These are phyloP conservation scores for Trachymyrmex cornetzi DNA, from an alignment of 1,140 invertebrate genomes.

Conservation along the genomic window DNA sequence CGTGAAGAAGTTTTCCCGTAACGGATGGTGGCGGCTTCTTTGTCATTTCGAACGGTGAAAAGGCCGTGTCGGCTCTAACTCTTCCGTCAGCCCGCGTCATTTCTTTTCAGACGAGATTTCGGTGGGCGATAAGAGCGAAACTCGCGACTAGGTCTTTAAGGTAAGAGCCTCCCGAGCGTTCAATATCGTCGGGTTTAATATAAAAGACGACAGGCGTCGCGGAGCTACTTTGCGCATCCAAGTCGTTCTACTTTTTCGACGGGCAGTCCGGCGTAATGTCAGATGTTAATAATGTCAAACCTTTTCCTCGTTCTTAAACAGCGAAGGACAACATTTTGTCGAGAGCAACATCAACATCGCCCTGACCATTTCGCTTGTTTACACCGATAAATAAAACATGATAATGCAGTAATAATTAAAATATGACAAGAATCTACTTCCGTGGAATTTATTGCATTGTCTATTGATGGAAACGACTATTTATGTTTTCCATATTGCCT, in stretches of 20 bases:
- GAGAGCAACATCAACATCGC: conserved; percentile 11
- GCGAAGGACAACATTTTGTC: conserved; percentile 16
- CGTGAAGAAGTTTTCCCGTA: conserved; percentile 50
- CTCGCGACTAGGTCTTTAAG: conserved; percentile 52
- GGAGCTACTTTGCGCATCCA: conserved; percentile 51
- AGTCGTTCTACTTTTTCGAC: conserved; percentile 39
- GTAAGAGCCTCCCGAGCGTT: conserved; percentile 7
- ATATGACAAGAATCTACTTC: not conserved
- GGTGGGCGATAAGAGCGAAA: conserved; percentile 54
- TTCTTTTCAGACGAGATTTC: conserved; percentile 60
- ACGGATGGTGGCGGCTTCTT: conserved; percentile 50
- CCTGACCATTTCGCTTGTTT: not conserved
- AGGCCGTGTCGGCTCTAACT: conserved; percentile 34
- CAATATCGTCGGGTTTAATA: conserved; percentile 57
- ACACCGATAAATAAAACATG: conserved; percentile 27
- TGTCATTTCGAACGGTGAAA: conserved; percentile 60
- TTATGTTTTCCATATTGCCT: conserved; percentile 1
- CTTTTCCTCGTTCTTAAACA: conserved; percentile 22
- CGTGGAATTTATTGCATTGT: not conserved
- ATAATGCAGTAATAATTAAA: conserved; percentile 15
- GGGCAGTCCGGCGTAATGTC: conserved; percentile 43
- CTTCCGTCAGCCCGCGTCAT: conserved; percentile 38
- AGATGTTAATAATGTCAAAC: conserved; percentile 58
- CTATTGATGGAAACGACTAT: not conserved
- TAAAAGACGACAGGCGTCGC: conserved; percentile 51